A percentile compares a stretch with the other conserved stretches of the same genome.
These are phyloP conservation scores for Trididemnum clinides DNA, from an alignment of 23 tunicate species.

Conservation along the genomic window DNA sequence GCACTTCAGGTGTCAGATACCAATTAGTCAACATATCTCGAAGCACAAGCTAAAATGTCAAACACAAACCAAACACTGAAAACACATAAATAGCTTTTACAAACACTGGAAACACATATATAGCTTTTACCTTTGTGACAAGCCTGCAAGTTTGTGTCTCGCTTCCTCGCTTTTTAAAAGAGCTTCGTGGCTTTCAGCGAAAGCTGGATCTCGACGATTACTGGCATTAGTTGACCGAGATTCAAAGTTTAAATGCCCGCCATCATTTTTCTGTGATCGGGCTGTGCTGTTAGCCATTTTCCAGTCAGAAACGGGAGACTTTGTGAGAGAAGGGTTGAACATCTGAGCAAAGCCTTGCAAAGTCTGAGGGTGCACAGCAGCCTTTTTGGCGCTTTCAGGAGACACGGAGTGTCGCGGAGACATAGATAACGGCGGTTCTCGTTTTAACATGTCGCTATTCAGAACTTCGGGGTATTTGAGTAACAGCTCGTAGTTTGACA, in stretches of 20 bases:
- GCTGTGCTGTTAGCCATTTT: neutral
- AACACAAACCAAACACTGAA: no score
- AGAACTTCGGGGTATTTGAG: conserved; percentile 52
- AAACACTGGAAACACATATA: no score
- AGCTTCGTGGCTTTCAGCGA: neutral
- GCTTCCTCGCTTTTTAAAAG: neutral
- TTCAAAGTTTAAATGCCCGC: neutral
- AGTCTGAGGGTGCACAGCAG: neutral
- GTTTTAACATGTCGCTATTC: conserved; percentile 29
- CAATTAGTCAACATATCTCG: no score
- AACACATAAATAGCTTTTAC: no score
- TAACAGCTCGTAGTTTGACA: conserved; percentile 23
- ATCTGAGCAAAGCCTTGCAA: neutral
- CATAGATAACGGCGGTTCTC: conserved; percentile 21
- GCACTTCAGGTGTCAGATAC: no score
- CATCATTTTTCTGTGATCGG: neutral
- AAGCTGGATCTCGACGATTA: neutral
- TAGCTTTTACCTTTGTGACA: conserved; percentile 7
- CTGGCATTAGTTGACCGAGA: neutral
- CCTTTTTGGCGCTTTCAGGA: conserved; percentile 36
- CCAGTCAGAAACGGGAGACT: conserved; percentile 35
- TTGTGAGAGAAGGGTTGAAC: neutral
- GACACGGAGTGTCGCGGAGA: conserved; percentile 25
- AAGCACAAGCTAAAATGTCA: no score
- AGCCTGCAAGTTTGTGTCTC: neutral